A percentile compares a stretch with the other conserved stretches of the same genome.
phyloP scores from a whole-genome alignment of 1,140 invertebrate species.

The Zelostemma sp. region DNA sequence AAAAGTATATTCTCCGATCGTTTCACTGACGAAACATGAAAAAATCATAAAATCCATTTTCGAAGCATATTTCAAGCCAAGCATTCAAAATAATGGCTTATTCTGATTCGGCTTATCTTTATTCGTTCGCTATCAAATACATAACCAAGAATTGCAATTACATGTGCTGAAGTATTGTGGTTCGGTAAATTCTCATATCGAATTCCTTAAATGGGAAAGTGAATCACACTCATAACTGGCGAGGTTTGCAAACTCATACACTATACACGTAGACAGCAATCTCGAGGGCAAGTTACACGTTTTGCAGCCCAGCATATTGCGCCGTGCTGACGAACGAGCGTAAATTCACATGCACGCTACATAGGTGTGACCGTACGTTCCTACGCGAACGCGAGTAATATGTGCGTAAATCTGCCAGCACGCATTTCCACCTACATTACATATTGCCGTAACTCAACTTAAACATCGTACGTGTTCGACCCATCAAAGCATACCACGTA shows the following conservation, averaged over 20 bases:
- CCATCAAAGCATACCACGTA: too few relatives aligned
- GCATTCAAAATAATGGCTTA: too few relatives aligned
- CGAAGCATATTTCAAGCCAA: too few relatives aligned
- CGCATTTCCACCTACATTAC: background rate
- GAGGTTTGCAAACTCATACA: constrained; percentile 4
- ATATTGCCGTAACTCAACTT: background rate
- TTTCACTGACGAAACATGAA: too few relatives aligned
- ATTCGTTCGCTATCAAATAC: background rate
- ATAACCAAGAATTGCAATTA: background rate
- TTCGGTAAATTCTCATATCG: constrained; percentile 11
- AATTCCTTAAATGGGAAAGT: constrained; percentile 10
- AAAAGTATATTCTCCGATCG: too few relatives aligned
- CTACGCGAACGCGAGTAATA: constrained; percentile 31
- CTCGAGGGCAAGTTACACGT: constrained; percentile 10
- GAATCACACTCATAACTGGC: constrained; percentile 15
- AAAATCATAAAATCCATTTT: too few relatives aligned
- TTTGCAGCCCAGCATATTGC: constrained; percentile 27
- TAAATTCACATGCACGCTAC: constrained; percentile 28
- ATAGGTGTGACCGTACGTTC: constrained; percentile 31
- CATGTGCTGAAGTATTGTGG: background rate
- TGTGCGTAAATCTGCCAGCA: constrained; percentile 27
- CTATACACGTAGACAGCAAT: constrained; percentile 8
- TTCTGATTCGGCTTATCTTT: too few relatives aligned
- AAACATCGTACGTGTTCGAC: background rate
- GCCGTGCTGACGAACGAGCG: constrained; percentile 16